Evolutionary conservation across 2,797 vertebrate species (phyloP).

Genomic region (Crypturellus tataupa): DNA sequence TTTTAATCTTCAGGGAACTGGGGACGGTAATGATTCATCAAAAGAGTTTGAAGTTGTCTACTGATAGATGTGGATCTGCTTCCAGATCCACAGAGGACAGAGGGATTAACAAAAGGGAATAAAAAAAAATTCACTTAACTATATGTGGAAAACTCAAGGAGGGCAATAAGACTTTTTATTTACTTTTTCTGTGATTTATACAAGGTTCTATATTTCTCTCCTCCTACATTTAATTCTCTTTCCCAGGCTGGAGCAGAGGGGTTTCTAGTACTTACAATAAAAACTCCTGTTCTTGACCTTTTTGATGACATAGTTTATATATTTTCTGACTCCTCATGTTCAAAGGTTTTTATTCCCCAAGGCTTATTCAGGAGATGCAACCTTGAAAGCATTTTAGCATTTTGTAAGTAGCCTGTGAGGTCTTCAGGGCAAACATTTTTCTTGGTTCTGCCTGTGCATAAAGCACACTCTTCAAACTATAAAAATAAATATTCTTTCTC

Average conservation of each 20-base stretch:
- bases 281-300: background rate
- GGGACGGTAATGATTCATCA: background rate
- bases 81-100: background rate
- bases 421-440: conserved; percentile 24
- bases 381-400: conserved; percentile 14
- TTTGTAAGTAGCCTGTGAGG: conserved; percentile 12
- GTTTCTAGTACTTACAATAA: background rate
- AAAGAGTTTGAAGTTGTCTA: background rate
- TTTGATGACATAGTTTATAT: conserved; percentile 23
- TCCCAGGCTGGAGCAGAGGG: background rate
- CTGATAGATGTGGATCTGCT: background rate
- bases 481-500: conserved; percentile 14
- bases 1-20: background rate
- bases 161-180: background rate
- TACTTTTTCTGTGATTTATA: background rate
- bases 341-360: background rate
- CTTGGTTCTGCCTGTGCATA: background rate
- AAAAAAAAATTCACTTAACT: too few relatives aligned
- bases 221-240: background rate
- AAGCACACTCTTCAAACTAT: background rate
- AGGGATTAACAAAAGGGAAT: background rate
- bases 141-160: background rate
- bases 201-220: background rate
- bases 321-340: conserved; percentile 21
- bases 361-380: background rate